Percentiles rank a stretch among this genome's conserved stretches.
Conservation (phyloP, 2,113 vertebrate genomes). For the Euleptes europaea region DNA sequence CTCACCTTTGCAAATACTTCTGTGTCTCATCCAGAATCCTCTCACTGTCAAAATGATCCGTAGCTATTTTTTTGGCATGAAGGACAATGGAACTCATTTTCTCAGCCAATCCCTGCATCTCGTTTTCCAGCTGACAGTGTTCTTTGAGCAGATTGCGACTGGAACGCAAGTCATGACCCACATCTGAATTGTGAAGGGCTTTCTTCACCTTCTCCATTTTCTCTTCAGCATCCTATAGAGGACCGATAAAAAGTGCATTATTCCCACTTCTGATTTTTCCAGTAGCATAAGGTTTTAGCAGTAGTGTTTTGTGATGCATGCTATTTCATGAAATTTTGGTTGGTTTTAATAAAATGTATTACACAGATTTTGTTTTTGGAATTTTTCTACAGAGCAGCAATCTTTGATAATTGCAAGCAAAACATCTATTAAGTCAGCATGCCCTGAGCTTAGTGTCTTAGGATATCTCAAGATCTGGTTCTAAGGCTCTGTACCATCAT, state of each 20-base stretch:
- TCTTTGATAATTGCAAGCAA: too few species aligned
- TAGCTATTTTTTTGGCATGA: slow-evolving; percentile 76
- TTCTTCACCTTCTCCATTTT: slow-evolving; percentile 86
- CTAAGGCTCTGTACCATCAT: not conserved
- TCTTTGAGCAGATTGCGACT: slow-evolving; percentile 82
- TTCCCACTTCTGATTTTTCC: not conserved
- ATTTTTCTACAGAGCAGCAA: too few species aligned
- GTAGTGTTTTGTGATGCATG: too few species aligned
- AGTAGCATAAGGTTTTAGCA: not conserved
- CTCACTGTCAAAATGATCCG: slow-evolving; percentile 84
- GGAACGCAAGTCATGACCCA: slow-evolving; percentile 80
- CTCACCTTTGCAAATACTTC: slow-evolving; percentile 81
- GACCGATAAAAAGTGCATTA: not conserved
- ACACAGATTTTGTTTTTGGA: too few species aligned
- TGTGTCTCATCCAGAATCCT: slow-evolving; percentile 82
- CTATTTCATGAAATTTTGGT: too few species aligned
- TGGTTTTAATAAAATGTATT: too few species aligned
- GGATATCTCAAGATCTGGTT: not conserved
- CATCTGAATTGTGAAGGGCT: slow-evolving; percentile 76
- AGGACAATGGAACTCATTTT: slow-evolving; percentile 85
- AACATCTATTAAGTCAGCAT: not conserved
- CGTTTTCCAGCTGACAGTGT: slow-evolving; percentile 82
- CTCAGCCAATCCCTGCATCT: slow-evolving; percentile 81
- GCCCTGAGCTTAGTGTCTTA: not conserved
- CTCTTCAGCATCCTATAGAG: slow-evolving; percentile 79